Conservation (phyloP, 2,113 vertebrate species). For the Baryphthengus martii region DNA sequence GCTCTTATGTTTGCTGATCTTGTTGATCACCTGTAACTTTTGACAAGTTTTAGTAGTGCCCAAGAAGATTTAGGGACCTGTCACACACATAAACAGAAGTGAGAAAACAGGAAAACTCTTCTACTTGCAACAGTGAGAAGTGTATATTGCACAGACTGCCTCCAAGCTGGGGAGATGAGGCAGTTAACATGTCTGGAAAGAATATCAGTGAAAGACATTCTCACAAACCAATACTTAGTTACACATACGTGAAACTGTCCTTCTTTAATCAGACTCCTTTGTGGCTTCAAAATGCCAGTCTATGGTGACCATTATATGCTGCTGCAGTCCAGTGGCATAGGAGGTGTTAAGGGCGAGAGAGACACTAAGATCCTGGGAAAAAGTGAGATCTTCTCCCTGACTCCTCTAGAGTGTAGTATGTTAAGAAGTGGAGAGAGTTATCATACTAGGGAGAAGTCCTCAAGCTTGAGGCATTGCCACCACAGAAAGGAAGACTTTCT, state of each 20-base stretch:
- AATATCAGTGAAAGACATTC: not conserved
- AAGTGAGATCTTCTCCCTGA: not conserved
- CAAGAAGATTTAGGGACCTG: not conserved
- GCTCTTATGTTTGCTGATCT: not conserved
- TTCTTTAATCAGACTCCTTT: not conserved
- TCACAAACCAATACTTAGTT: not conserved
- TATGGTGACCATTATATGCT: not conserved
- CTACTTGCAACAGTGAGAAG: not conserved
- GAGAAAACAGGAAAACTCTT: not conserved
- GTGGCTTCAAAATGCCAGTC: not conserved
- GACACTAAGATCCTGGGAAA: not conserved
- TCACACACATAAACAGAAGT: not conserved
- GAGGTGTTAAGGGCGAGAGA: not conserved
- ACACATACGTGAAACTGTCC: not conserved
- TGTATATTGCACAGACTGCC: not conserved
- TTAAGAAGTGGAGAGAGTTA: not conserved
- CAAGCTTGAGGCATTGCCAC: not conserved
- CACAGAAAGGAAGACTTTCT: not conserved
- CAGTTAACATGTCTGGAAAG: not conserved
- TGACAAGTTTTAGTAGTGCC: not conserved
- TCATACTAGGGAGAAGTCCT: not conserved
- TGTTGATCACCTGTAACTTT: not conserved
- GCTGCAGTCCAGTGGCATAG: not conserved
- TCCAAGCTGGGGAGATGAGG: not conserved
- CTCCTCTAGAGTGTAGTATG: not conserved